Evolutionary conservation across 2,888 invertebrate genomes (phyloP), one percentile per base, ranked within the genome.

Genomic region (Xanthia togata): DNA sequence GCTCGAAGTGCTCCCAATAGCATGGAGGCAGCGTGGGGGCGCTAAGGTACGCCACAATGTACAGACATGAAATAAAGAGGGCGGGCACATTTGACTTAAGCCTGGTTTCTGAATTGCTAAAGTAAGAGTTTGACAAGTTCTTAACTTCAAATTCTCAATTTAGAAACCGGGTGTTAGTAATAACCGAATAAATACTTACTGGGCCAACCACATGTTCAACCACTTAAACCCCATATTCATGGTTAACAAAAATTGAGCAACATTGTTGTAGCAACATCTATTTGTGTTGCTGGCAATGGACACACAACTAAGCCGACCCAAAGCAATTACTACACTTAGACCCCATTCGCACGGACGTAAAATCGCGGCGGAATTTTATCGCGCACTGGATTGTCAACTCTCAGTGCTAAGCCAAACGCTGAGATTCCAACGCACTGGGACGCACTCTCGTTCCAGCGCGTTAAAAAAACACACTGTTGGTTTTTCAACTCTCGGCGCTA

Each of bases 21-120:
- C 77, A 93, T 80, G n/a, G 68, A n/a, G 57, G 20, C 20, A 87
- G 95, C 93, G 50, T 92, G 90, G 14, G 93, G 93, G 74, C 94
- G 93, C 94, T 95, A 89, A 35, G 11, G 31, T 59, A 76, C 79
- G 77, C 70, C 87, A 81, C 50, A 82, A 89, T 77, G 92, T 55
- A 90, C 91, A 95, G 95, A 95, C 95, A 95, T 95, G 95, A 78
- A 95, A 96, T 55, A 47, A 74, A 83, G 47, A 84, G 11, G 41
- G 26, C 59, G 11, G 35, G 26, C 59, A 69, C 5, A 76, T 53
- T 71, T 55, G 17, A 38, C 44, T 71, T 57, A 12, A 57, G 11
- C 3, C 17, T 5, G 17, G 14, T 50, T 67, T 67, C 23, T 31
- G 67, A 47, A 67, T 47, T 31, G 44, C 12, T 44, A 1, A n/a